A percentile compares a stretch with the other conserved stretches of the same genome.
phyloP scores from a whole-genome alignment of 2,797 vertebrate species.

The Rallus crepitans region DNA sequence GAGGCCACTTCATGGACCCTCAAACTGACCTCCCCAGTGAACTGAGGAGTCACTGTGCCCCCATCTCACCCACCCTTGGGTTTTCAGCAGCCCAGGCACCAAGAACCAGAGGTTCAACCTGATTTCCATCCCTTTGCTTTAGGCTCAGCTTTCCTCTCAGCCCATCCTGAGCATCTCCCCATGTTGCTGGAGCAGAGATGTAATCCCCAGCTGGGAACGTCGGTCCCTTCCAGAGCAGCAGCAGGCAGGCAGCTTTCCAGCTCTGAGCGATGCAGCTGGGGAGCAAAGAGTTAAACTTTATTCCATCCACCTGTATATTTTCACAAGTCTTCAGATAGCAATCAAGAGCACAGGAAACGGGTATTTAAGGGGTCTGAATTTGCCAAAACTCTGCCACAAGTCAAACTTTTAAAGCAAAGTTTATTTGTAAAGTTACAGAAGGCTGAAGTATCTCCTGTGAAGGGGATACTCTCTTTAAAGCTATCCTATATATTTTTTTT shows the following conservation, averaged over 20 bases:
- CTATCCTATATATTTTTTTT: not conserved
- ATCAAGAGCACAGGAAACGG: constrained; percentile 22
- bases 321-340: not conserved
- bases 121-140: not conserved
- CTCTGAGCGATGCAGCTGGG: accelerated
- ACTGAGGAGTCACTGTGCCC: accelerated
- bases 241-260: not conserved
- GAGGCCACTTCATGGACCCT: accelerated
- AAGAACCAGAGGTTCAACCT: not conserved
- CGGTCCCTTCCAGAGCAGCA: accelerated
- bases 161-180: not conserved
- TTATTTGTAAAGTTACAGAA: constrained; percentile 44
- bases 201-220: accelerated
- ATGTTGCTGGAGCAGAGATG: accelerated
- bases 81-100: not conserved
- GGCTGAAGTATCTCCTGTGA: not conserved
- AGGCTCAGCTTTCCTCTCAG: not conserved
- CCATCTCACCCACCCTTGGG: accelerated
- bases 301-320: constrained; percentile 54
- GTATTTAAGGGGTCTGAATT: constrained; percentile 5
- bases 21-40: not conserved
- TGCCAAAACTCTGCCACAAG: constrained; percentile 12
- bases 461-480: not conserved
- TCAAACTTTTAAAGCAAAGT: constrained; percentile 6
- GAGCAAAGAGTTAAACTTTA: not conserved